Evolutionary conservation across 1,140 invertebrate species (phyloP).

Genomic region (Sarcophaga peregrina): DNA sequence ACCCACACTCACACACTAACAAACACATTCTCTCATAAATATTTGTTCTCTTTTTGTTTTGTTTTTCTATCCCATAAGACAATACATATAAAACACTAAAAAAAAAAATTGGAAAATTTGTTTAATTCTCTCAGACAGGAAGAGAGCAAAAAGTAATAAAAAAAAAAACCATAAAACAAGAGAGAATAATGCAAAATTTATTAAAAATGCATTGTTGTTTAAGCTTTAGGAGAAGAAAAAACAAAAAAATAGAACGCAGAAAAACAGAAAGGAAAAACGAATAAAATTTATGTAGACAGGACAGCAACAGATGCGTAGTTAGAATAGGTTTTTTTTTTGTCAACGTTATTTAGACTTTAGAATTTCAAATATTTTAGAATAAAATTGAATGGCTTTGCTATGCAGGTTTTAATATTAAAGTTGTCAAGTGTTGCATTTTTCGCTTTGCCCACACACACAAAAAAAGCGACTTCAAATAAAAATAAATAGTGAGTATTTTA

Average conservation of each 20-base stretch:
- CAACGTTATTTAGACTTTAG: no score
- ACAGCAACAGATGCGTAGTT: neutral
- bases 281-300: neutral
- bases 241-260: neutral
- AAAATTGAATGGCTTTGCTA: no score
- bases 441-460: neutral
- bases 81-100: neutral
- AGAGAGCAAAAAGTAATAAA: neutral
- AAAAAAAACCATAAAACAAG: neutral
- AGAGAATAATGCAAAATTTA: neutral
- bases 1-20: neutral
- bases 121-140: slow-evolving; percentile 24
- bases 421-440: neutral
- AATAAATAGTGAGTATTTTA: neutral
- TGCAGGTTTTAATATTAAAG: no score
- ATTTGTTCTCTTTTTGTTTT: no score
- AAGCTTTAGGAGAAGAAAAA: neutral
- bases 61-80: neutral
- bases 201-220: no score
- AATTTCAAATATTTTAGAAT: no score
- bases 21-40: neutral
- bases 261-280: neutral
- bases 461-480: neutral
- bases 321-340: neutral
- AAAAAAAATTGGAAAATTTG: neutral